Evolutionary conservation across 2,113 vertebrate species (phyloP), one percentile per base, ranked within the genome.

Genomic region (Saguinus imperator): DNA sequence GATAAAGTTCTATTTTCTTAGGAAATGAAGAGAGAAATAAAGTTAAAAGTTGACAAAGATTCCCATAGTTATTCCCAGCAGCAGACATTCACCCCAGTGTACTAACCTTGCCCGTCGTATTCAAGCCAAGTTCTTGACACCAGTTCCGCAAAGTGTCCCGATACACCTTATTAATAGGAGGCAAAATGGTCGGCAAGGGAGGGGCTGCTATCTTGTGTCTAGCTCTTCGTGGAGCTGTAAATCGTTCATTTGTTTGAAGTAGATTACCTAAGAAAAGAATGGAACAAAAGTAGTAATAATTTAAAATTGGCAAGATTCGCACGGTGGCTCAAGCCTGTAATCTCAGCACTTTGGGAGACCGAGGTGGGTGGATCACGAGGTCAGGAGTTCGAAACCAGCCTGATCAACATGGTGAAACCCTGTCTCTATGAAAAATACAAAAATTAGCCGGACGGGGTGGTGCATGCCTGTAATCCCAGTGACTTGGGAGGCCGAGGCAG

Each of bases 1-100:
- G 3, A 86, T 97, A 98, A 57, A 98, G 87, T 0, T 97, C 92
- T 48, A 83, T 77, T 94, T 98, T 98, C 97, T 98, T 86, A 72
- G 14, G 89, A 95, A 88, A 92, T 83, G 8, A 96, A 96, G 35
- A 82, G 45, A 7, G 6, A 83, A 86, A 75, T 57, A 68, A 52
- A 58, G 57, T 95, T 70, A 83, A n/a, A 90, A 77, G 6, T 4
- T 20, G 40, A 77, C 43, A n/a, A 79, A 80, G 3, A 0, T 83
- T 57, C 5, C 4, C 64, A 43, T 4, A 12, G 29, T 64, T 43
- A 1, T 4, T 25, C 16, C 1, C 16, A 23, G 37, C 8, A 21
- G 35, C 32, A 81, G 14, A 77, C 7, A 55, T 11, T 8, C 37
- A 37, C 43, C 20, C 5, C 1, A 1, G 9, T 1, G 25, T 43